A percentile compares a stretch with the other conserved stretches of the same genome.
Conservation (phyloP, 2,888 invertebrate genomes). For the Cosmorhoe ocellata region DNA sequence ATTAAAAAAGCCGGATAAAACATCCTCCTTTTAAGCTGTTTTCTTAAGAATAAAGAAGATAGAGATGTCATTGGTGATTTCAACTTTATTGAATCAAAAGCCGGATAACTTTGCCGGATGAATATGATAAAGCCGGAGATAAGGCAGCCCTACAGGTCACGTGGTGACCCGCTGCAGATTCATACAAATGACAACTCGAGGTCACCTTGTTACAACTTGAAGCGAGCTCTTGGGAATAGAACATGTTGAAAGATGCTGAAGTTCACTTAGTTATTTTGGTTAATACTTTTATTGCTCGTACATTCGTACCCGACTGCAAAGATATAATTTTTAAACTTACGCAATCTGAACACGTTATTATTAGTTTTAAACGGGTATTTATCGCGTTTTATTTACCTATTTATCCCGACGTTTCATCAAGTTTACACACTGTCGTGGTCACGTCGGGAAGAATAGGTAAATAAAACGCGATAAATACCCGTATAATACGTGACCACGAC, state of each 20-base stretch:
- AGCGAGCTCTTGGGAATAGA: slow-evolving; percentile 11
- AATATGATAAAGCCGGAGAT: neutral
- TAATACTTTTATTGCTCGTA: neutral
- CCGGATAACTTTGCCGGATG: neutral
- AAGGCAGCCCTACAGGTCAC: slow-evolving; percentile 5
- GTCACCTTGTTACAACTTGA: slow-evolving; percentile 31
- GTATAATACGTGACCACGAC: too few relatives aligned
- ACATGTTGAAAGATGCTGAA: slow-evolving; percentile 10
- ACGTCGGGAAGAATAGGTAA: too few relatives aligned
- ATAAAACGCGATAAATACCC: too few relatives aligned
- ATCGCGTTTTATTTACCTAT: too few relatives aligned
- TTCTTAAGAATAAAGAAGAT: too few relatives aligned
- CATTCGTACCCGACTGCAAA: neutral
- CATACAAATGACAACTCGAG: slow-evolving; percentile 26
- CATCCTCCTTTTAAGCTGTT: neutral
- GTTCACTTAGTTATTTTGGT: slow-evolving; percentile 11
- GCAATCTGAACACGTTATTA: too few relatives aligned
- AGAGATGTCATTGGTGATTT: too few relatives aligned
- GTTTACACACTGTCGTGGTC: too few relatives aligned
- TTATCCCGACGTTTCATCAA: too few relatives aligned
- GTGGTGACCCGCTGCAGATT: slow-evolving; percentile 11
- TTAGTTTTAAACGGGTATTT: too few relatives aligned
- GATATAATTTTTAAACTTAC: too few relatives aligned
- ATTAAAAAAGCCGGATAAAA: slow-evolving; percentile 7
- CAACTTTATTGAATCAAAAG: neutral